Percentiles rank a stretch among this genome's conserved stretches.
Conservation (phyloP, 1,140 invertebrate species). For the Tetramorium simillimum region DNA sequence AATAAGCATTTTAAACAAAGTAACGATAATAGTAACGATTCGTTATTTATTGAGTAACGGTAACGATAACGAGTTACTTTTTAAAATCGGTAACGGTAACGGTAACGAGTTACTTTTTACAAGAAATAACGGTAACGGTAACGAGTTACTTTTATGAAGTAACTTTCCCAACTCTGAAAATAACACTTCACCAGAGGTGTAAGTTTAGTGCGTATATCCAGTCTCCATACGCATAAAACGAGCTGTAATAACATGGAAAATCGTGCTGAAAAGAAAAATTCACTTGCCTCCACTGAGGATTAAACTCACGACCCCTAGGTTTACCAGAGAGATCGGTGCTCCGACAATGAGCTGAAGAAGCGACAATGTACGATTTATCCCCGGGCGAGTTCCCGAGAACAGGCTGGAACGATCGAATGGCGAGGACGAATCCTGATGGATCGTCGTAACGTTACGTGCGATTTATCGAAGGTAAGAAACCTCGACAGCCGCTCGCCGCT, state of each 20-base stretch:
- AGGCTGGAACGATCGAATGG: background rate
- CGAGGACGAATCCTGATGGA: background rate
- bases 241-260: background rate
- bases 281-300: conserved; percentile 88
- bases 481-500: background rate
- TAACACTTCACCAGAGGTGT: background rate
- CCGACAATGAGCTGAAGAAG: conserved; percentile 92
- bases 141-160: too few species aligned
- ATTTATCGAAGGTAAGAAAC: background rate
- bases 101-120: too few species aligned
- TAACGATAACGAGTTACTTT: too few species aligned
- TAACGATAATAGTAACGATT: too few species aligned
- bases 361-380: conserved; percentile 65
- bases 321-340: conserved; percentile 91
- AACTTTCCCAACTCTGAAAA: too few species aligned
- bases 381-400: background rate
- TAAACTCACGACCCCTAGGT: conserved; percentile 93
- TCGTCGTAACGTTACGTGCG: background rate
- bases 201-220: background rate
- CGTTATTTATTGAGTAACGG: too few species aligned
- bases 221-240: background rate
- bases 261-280: conserved; percentile 26
- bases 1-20: too few species aligned
- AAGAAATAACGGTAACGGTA: too few species aligned
- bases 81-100: too few species aligned